Conservation (phyloP, 2,888 invertebrate genomes). For the Drosophila monieri region DNA sequence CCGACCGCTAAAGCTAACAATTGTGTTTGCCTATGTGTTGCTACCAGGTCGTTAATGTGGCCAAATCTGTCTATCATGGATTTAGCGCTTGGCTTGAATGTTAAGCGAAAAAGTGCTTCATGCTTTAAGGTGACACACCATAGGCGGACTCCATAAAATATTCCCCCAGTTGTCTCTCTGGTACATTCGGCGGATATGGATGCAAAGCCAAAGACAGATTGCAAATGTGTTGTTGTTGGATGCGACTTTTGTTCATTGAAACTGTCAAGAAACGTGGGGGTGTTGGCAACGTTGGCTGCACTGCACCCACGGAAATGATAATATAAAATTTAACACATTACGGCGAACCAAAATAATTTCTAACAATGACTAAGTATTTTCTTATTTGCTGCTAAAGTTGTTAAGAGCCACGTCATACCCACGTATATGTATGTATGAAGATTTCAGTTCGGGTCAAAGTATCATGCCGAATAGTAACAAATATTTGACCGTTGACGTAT, state of each 20-base stretch:
- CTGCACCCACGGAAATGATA: conserved; percentile 14
- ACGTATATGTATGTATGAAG: not conserved
- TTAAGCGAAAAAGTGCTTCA: conserved; percentile 64
- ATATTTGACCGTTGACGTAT: not conserved
- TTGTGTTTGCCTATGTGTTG: conserved; percentile 39
- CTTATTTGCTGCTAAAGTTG: not conserved
- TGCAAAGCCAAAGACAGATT: conserved; percentile 4
- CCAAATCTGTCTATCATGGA: conserved; percentile 57
- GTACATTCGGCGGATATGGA: conserved; percentile 11
- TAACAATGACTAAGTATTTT: conserved; percentile 3
- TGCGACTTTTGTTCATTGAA: conserved; percentile 42
- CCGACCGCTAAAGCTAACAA: conserved; percentile 23
- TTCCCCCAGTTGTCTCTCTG: not conserved
- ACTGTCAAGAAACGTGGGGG: conserved; percentile 10
- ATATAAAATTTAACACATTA: conserved; percentile 28
- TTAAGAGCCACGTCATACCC: too few relatives aligned
- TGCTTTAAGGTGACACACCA: conserved; percentile 55
- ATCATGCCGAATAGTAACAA: not conserved
- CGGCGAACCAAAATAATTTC: conserved; percentile 49
- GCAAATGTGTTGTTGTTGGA: conserved; percentile 46
- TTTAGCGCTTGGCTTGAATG: conserved; percentile 42
- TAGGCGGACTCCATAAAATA: conserved; percentile 46
- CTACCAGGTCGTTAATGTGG: conserved; percentile 67
- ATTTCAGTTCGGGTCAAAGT: not conserved
- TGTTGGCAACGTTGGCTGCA: conserved; percentile 6